Conservation (phyloP, 2,113 vertebrate genomes). For the Pollachius pollachius region DNA sequence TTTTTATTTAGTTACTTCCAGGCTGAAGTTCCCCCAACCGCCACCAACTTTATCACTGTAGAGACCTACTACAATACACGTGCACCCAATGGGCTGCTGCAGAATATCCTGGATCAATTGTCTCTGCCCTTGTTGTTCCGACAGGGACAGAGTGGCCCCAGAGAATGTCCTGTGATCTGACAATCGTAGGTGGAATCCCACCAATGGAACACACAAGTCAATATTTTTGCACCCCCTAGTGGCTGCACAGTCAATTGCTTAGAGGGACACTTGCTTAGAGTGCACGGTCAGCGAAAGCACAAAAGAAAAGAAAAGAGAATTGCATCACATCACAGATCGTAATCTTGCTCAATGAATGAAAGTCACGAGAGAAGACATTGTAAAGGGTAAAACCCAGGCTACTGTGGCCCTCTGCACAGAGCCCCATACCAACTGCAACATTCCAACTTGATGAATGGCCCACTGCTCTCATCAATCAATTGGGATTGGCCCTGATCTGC, state of each 20-base stretch:
- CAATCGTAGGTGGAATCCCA: neutral
- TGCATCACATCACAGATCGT: too few species aligned
- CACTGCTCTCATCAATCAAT: slow-evolving; percentile 41
- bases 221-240: neutral
- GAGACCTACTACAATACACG: slow-evolving; percentile 24
- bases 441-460: slow-evolving; percentile 50
- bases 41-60: slow-evolving; percentile 19
- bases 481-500: slow-evolving; percentile 56
- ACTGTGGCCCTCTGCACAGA: slow-evolving; percentile 44
- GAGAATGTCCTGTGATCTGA: neutral
- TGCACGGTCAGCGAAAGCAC: too few species aligned
- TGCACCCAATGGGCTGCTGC: too few species aligned
- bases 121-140: slow-evolving; percentile 3
- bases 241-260: neutral
- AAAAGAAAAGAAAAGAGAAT: too few species aligned
- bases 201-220: neutral
- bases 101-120: too few species aligned
- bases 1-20: slow-evolving; percentile 35
- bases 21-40: slow-evolving; percentile 35
- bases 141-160: neutral
- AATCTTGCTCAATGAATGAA: too few species aligned
- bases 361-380: neutral
- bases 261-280: neutral
- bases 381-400: slow-evolving; percentile 20
- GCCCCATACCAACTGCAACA: slow-evolving; percentile 36